Percentiles rank a stretch among this genome's conserved stretches.
Evolutionary conservation across 1,140 invertebrate genomes (phyloP).

Genomic region (Diuraphis noxia): DNA sequence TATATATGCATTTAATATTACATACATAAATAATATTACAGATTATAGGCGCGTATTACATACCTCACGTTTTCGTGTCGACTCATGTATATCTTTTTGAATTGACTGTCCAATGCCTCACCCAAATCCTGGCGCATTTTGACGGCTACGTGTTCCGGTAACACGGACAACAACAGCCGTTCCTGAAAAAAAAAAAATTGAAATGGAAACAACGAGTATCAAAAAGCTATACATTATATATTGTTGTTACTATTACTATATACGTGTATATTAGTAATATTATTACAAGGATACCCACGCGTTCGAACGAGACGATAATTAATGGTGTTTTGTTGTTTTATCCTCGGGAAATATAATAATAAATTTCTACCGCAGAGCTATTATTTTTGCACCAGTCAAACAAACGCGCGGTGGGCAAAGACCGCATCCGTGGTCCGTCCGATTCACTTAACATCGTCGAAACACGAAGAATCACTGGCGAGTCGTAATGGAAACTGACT

Average conservation of each 20-base stretch:
- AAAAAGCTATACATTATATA: not conserved
- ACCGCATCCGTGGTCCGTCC: too few species aligned
- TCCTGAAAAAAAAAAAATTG: conserved; percentile 66
- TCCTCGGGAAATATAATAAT: not conserved
- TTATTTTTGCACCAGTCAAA: not conserved
- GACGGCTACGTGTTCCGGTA: conserved; percentile 92
- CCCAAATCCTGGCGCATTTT: conserved; percentile 92
- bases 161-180: conserved; percentile 82
- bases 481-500: too few species aligned
- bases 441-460: too few species aligned
- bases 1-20: too few species aligned
- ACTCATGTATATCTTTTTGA: conserved; percentile 97
- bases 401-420: not conserved
- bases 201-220: not conserved
- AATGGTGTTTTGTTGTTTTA: conserved; percentile 15
- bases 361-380: not conserved
- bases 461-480: too few species aligned
- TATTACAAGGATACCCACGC: not conserved
- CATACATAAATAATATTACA: too few species aligned
- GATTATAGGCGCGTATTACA: conserved; percentile 50
- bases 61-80: conserved; percentile 94
- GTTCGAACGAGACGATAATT: not conserved
- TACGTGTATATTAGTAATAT: not conserved
- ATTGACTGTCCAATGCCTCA: conserved; percentile 82
- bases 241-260: too few species aligned